Evolutionary conservation across 2,797 vertebrate species (phyloP), one percentile per base, ranked within the genome.

Genomic region (Distichodus sexfasciatus): DNA sequence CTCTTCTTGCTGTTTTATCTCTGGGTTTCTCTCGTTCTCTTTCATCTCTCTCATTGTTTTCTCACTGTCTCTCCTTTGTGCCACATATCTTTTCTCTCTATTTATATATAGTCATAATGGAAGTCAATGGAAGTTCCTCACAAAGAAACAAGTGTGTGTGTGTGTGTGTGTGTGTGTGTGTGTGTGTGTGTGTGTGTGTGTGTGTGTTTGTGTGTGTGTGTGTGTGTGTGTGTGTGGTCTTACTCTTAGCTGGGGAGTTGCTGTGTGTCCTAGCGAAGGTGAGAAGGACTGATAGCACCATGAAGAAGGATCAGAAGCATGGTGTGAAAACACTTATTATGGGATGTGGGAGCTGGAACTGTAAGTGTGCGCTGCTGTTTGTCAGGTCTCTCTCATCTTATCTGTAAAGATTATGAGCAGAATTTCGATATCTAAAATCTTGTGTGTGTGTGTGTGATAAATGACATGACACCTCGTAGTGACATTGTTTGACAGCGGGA

Each of bases 321-420:
- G 82, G 65, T 46, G 59, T 72, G 74, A 81, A 79, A 76, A 77
- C 76, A 65, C 76, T 76, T 83, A 79, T 84, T 82, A 74, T 71
- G 53, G 76, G 69, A 82, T 78, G 80, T 71, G 82, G 61, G 74
- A 72, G 55, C 50, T 14, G 50, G 44, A n/a, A 51, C 9, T 24
- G 43, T 38, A n/a, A 2, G 7, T 54, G 36, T 66, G 75, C 72
- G 69, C 46, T n/a, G n/a, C n/a, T n/a, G 17, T 10, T 26, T 14
- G 4, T 15, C 35, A 54, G n/a, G n/a, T n/a, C n/a, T n/a, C n/a
- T n/a, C n/a, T n/a, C 48, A 19, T 33, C 29, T 51, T 63, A 63
- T 54, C 36, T 63, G n/a, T 10, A 38, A 38, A 15, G 46, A 46
- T 35, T 17, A 44, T 31, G 57, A 35, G 19, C 65, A 36, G 6